These are phyloP conservation scores for Galbula dea DNA, from an alignment of 2,113 vertebrate species.

Conservation along the genomic window DNA sequence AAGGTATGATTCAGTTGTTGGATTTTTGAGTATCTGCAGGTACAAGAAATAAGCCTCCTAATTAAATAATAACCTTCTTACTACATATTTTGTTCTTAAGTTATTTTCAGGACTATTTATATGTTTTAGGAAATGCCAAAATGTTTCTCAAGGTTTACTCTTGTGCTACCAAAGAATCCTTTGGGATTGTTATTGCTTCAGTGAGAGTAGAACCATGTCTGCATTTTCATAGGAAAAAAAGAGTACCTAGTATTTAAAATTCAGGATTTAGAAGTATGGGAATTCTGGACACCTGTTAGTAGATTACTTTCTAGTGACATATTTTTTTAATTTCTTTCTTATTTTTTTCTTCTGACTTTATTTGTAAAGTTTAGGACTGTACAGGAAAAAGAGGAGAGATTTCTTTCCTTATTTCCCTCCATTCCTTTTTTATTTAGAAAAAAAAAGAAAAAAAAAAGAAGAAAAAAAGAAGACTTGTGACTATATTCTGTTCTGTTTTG, in stretches of 20 bases:
- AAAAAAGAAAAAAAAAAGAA: background rate
- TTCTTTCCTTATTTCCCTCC: background rate
- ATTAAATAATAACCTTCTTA: background rate
- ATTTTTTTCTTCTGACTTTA: background rate
- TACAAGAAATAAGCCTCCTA: background rate
- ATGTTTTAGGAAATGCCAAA: background rate
- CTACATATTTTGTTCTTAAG: background rate
- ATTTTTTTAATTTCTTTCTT: background rate
- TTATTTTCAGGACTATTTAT: background rate
- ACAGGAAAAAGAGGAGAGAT: background rate
- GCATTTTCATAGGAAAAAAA: background rate
- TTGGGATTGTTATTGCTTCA: background rate
- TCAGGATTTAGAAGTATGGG: background rate
- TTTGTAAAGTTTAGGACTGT: background rate
- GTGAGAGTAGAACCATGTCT: background rate
- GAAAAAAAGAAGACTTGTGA: background rate
- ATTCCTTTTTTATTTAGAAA: background rate
- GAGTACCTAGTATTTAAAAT: background rate
- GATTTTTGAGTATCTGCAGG: background rate
- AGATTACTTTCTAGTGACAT: background rate
- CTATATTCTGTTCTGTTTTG: constrained; percentile 50
- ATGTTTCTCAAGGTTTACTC: background rate
- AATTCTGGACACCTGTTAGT: background rate
- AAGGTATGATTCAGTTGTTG: background rate
- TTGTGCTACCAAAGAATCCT: background rate